Base-by-base conservation (phyloP, 2,113 vertebrate genomes). In the Centropristis striata region DNA sequence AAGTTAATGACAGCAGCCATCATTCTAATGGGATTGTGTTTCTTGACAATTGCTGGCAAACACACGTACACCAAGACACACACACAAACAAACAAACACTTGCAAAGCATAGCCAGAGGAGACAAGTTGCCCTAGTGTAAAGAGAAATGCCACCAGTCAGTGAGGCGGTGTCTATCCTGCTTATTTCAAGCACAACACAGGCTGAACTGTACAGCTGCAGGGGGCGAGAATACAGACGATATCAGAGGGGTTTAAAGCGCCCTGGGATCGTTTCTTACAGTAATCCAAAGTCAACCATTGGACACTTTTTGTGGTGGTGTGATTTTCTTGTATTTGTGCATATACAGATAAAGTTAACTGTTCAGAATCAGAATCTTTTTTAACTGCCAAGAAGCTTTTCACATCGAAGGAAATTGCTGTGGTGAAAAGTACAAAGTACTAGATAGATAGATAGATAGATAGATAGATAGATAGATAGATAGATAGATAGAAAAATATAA, bases 1-100 rank as follows among this genome's bases (percentile, higher is more conserved):
- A 81, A 85, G 73, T 87, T 83, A 81, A 87, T 83, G 79, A 87
- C 84, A 83, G 74, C 75, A 61, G 84, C 71, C 84, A 76, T 88
- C 79, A 85, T 75, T 87, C 76, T 78, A 60, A 83, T 78, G 55
- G 46, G 63, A 84, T 21, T 59, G 66, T 46, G 54, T 39, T 66
- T 39, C 44, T 27, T 77, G 80, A 81, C 81, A 81, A 41, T 9
- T 28, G 41, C 57, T 16, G 28, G 53, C 16, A 36, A 49, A 66
- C 60, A 78, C 50, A 36, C 28, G 21, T 0, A 68, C 32, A 39
- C 41, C 16, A 20, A 47, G 13, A 70, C 50, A 23, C 10, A 23
- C n/a, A 51, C 21, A 49, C 10, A 65, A 54, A 58, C 16, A 80
- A 58, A 65, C 20, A 69, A 39, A 86, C 59, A 68, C 18, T 54